phyloP scores from a whole-genome alignment of 2,113 vertebrate species.

The Ciconia stormi region DNA sequence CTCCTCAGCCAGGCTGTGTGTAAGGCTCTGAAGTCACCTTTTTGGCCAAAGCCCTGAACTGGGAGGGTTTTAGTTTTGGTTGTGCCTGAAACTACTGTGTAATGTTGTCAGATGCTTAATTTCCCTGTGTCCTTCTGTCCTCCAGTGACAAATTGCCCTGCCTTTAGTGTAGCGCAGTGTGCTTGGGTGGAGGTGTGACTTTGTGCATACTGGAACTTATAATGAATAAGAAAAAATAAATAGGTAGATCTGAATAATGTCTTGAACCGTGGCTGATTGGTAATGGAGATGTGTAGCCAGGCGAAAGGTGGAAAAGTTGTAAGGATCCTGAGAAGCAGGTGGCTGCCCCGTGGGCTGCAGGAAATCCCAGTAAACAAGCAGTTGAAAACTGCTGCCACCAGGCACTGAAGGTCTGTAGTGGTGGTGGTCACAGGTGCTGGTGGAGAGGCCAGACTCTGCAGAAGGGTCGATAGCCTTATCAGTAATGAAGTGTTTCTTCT shows the following conservation, averaged over 20 bases:
- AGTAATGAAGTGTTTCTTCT: not conserved
- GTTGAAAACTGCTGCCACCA: not conserved
- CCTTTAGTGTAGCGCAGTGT: not conserved
- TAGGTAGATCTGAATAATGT: not conserved
- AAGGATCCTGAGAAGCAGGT: not conserved
- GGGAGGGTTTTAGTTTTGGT: not conserved
- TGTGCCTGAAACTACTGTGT: not conserved
- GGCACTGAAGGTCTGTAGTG: too few relatives aligned
- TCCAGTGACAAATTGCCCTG: not conserved
- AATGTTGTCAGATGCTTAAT: not conserved
- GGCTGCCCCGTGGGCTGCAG: not conserved
- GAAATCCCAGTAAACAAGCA: not conserved
- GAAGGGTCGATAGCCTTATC: rapidly evolving
- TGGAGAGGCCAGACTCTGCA: not conserved
- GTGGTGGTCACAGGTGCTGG: not conserved
- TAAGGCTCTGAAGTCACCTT: not conserved
- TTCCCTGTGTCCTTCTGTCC: not conserved
- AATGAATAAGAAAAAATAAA: not conserved
- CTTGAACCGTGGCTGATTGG: not conserved
- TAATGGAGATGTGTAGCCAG: not conserved
- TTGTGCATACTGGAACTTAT: rapidly evolving
- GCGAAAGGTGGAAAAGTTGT: rapidly evolving
- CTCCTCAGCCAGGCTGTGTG: rapidly evolving
- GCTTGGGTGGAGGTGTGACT: not conserved
- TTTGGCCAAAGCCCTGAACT: not conserved